Conservation (phyloP, 2,113 vertebrate species). For the Lanius ludovicianus region DNA sequence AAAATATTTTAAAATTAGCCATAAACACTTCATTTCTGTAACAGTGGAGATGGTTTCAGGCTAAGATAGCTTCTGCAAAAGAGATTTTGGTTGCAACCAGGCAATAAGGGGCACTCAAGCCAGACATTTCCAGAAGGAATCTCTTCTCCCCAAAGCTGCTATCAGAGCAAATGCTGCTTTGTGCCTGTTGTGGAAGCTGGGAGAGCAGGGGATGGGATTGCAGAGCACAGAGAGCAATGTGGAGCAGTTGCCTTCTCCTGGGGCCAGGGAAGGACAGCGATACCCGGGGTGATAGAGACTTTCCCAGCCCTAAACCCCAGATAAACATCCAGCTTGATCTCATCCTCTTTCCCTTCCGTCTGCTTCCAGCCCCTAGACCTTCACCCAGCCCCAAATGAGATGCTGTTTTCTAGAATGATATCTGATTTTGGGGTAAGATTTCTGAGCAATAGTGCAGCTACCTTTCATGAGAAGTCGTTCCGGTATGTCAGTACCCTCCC, state of each 20-base stretch:
- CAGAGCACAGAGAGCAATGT: background rate
- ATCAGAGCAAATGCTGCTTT: background rate
- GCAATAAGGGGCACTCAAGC: background rate
- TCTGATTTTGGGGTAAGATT: conserved; percentile 15
- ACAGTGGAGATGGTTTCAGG: background rate
- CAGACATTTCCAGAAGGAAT: background rate
- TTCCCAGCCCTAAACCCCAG: background rate
- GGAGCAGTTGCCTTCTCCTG: background rate
- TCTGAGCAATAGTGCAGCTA: background rate
- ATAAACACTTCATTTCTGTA: background rate
- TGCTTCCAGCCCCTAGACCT: conserved; percentile 26
- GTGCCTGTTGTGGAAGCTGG: background rate
- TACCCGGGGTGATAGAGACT: background rate
- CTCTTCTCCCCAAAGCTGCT: background rate
- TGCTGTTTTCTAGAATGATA: background rate
- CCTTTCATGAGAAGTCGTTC: conserved; percentile 36
- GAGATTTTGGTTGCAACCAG: background rate
- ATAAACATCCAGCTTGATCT: background rate
- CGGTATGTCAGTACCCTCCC: conserved; percentile 49
- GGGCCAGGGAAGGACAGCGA: background rate
- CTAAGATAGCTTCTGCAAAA: background rate
- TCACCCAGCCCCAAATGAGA: background rate
- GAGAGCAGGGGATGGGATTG: background rate
- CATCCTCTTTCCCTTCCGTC: background rate
- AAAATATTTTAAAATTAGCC: background rate